Conservation (phyloP, 2,888 invertebrate genomes). For the Microplitis deprimator region DNA sequence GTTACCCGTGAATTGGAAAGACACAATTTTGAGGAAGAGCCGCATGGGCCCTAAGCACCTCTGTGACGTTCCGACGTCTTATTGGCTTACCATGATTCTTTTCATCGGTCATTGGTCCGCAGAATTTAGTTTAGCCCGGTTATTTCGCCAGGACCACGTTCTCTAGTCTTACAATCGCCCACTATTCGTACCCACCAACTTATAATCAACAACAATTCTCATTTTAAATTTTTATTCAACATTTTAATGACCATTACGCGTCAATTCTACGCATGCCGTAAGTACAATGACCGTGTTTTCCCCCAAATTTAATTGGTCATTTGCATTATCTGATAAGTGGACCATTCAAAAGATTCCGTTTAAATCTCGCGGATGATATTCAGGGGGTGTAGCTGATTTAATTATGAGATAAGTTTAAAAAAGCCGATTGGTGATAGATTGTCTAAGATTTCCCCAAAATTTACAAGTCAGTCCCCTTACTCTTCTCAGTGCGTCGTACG, state of each 20-base stretch:
- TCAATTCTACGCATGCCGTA: slow-evolving; percentile 25
- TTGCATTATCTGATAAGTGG: neutral
- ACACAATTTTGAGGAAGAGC: slow-evolving; percentile 71
- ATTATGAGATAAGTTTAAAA: neutral
- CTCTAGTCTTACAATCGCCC: neutral
- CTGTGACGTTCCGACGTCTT: slow-evolving; percentile 63
- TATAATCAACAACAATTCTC: neutral
- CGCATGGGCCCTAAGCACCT: slow-evolving; percentile 69
- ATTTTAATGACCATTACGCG: neutral
- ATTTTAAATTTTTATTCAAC: neutral
- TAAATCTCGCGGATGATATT: no score
- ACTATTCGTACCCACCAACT: neutral
- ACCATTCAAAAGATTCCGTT: neutral
- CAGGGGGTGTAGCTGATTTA: no score
- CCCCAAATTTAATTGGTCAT: slow-evolving; percentile 62
- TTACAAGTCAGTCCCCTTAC: slow-evolving; percentile 20
- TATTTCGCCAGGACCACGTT: slow-evolving; percentile 61
- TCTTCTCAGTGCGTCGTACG: neutral
- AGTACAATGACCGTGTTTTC: slow-evolving; percentile 68
- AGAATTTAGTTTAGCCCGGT: slow-evolving; percentile 52
- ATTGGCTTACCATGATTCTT: slow-evolving; percentile 67
- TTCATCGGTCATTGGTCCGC: slow-evolving; percentile 65
- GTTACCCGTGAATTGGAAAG: slow-evolving; percentile 69
- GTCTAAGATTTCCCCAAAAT: neutral
- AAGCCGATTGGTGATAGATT: neutral